Evolutionary conservation across 2,113 vertebrate species (phyloP), one percentile per base, ranked within the genome.

Genomic region (Odobenus rosmarus): DNA sequence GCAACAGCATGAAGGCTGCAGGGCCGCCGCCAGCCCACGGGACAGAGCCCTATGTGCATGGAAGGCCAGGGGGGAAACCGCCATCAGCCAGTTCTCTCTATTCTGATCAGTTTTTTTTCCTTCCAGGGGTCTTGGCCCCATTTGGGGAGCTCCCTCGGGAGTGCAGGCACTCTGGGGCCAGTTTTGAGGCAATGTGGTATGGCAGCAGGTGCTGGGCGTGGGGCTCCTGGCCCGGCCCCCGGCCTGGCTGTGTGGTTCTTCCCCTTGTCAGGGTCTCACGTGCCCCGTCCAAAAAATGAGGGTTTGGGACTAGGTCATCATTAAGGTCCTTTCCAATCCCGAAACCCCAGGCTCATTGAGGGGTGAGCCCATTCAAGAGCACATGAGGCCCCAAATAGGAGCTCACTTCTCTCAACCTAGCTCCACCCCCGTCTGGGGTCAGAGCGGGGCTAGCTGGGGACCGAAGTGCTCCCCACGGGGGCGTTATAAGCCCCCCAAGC

Each of bases 91-190:
- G 33, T 19, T 71, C n/a, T 42, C 39, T 9, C 21, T 79, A 23
- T 33, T 94, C 95, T 77, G 49, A 36, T 57, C 64, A 42, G 15
- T 53, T 83, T 93, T 83, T 93, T 93, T 67, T 46, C 39, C 31
- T 28, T 42, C 33, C 7, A 46, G 5, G 15, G 31, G 31, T 15
- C 49, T 33, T 5, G 85, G 13, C n/a, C 3, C 3, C 21, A 14
- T 61, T 33, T 33, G 59, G 0, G 6, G 24, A 4, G 59, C 26
- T 74, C 9, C 51, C n/a, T 12, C 11, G 12, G 42, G 51, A 36
- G 53, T 0, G 1, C 82, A 3, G 16, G 31, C 8, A 1, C n/a
- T 8, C 46, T 33, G 1, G 2, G 59, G 61, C 72, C 0, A 0
- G 13, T 19, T 11, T 7, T 15, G 94, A 88, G 96, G 87, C 76